Percentiles rank a stretch among this genome's conserved stretches.
Evolutionary conservation across 2,888 invertebrate genomes (phyloP).

Genomic region (Unio pictorum): DNA sequence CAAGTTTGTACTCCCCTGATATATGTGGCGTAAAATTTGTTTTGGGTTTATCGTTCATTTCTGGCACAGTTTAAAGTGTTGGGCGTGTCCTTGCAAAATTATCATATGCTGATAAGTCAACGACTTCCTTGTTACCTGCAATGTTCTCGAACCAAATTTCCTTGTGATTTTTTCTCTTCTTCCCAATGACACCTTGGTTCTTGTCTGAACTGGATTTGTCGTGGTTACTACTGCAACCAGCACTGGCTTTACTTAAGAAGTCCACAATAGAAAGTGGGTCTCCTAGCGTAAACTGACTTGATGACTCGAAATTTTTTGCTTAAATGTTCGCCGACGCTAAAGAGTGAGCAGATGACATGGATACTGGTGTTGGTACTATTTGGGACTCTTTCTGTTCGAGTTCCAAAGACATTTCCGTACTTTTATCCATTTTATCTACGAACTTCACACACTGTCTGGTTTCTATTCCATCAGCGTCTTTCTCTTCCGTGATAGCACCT

Average conservation of each 20-base stretch:
- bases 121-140: constrained; percentile 39
- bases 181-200: constrained; percentile 3
- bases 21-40: no score
- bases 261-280: constrained; percentile 30
- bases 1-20: no score
- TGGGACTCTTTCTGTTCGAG: no score
- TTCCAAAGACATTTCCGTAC: no score
- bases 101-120: constrained; percentile 36
- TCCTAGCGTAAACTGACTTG: constrained; percentile 20
- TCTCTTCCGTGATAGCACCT: no score
- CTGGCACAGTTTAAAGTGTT: constrained; percentile 13
- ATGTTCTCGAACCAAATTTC: constrained; percentile 39
- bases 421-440: no score
- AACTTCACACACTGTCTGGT: no score
- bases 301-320: constrained; percentile 21
- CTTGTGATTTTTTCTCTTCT: constrained; percentile 7
- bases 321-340: no score
- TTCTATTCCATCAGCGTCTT: no score
- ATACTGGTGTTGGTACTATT: no score
- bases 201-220: not conserved
- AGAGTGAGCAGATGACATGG: no score
- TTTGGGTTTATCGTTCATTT: constrained; percentile 13
- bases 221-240: constrained; percentile 11
- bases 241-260: constrained; percentile 18
- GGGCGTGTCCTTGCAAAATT: constrained; percentile 37